phyloP scores from a whole-genome alignment of 2,888 invertebrate species.

The Gerosis bhagava region DNA sequence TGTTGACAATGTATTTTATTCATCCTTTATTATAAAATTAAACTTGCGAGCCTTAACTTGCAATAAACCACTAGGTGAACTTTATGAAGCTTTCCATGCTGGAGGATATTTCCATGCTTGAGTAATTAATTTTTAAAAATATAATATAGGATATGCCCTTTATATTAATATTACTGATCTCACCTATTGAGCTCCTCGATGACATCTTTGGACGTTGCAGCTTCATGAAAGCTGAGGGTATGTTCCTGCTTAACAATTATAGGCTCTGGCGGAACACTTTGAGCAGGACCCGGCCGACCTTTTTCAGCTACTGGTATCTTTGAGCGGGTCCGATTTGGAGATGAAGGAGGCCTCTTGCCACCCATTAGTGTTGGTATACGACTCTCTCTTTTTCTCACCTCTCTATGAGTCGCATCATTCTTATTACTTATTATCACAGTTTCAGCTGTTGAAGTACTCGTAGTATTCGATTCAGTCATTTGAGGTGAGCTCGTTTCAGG shows the following conservation, averaged over 20 bases:
- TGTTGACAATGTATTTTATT: too few species aligned
- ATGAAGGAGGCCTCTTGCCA: slow-evolving; percentile 72
- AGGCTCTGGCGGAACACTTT: slow-evolving; percentile 49
- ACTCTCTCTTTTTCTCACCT: slow-evolving; percentile 69
- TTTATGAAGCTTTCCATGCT: too few species aligned
- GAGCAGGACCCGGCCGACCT: slow-evolving; percentile 42
- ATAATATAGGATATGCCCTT: too few species aligned
- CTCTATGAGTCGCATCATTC: slow-evolving; percentile 60
- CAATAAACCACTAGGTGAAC: too few species aligned
- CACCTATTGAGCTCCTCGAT: slow-evolving; percentile 88
- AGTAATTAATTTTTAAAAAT: too few species aligned
- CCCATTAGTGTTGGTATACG: slow-evolving; percentile 79
- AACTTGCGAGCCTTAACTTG: too few species aligned
- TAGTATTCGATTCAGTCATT: slow-evolving; percentile 85
- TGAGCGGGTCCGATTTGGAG: slow-evolving; percentile 61
- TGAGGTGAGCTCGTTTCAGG: slow-evolving; percentile 79
- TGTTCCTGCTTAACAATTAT: slow-evolving; percentile 80
- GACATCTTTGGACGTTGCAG: slow-evolving; percentile 89
- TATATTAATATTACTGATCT: too few species aligned
- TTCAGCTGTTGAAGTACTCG: slow-evolving; percentile 87
- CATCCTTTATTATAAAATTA: too few species aligned
- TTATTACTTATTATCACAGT: slow-evolving; percentile 86
- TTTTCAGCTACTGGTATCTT: slow-evolving; percentile 70
- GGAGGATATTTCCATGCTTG: too few species aligned
- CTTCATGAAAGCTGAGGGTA: slow-evolving; percentile 87